A percentile compares a stretch with the other conserved stretches of the same genome.
Conservation (phyloP, 1,140 invertebrate genomes). For the Drosophila paulistorum region DNA sequence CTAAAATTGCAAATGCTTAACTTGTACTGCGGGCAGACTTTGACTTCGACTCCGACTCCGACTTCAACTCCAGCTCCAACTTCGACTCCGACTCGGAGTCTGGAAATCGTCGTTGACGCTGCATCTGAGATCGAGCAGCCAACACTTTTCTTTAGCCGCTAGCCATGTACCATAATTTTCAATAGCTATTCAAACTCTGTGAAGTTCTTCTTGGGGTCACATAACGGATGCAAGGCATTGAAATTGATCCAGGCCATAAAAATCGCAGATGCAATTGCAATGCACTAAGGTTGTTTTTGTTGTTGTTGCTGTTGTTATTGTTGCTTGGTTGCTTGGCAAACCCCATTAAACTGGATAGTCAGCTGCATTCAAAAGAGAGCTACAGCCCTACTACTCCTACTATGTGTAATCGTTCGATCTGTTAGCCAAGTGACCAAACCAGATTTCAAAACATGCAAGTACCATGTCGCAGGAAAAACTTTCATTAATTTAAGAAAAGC, state of each 20-base stretch:
- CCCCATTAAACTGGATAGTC: constrained; percentile 47
- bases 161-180: constrained; percentile 71
- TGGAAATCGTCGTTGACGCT: constrained; percentile 38
- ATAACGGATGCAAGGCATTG: constrained; percentile 68
- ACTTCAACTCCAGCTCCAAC: neutral
- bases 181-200: constrained; percentile 72
- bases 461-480: neutral
- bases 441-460: neutral
- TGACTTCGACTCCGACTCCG: neutral
- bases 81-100: neutral
- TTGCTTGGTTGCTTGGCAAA: constrained; percentile 7
- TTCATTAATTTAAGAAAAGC: constrained; percentile 2
- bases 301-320: neutral
- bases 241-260: constrained; percentile 69
- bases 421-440: constrained; percentile 3
- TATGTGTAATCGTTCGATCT: constrained; percentile 4
- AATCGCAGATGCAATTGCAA: constrained; percentile 51
- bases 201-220: constrained; percentile 69
- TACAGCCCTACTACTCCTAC: constrained; percentile 4
- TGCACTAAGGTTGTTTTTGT: constrained; percentile 33
- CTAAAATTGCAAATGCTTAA: constrained; percentile 48
- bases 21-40: constrained; percentile 4
- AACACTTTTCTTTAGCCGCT: constrained; percentile 65
- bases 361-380: constrained; percentile 17
- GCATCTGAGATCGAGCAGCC: constrained; percentile 58